These are phyloP conservation scores for Drosophila repleta DNA, from an alignment of 1,140 invertebrate genomes.

Conservation along the genomic window DNA sequence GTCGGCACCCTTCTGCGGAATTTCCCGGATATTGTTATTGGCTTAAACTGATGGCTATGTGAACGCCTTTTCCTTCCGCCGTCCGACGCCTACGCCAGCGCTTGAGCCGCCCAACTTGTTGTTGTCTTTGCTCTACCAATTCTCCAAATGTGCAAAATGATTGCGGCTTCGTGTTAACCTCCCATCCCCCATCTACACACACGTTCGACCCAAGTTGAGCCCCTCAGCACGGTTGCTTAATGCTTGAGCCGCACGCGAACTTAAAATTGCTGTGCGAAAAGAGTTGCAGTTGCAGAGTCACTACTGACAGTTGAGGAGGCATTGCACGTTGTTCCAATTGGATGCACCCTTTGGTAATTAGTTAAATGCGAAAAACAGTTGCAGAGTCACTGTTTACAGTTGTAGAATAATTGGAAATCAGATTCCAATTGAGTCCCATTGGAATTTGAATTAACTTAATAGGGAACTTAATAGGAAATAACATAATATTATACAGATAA, in stretches of 20 bases:
- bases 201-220: background rate
- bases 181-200: background rate
- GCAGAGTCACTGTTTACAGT: background rate
- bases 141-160: conserved; percentile 76
- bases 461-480: too few relatives aligned
- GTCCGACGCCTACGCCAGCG: conserved; percentile 50
- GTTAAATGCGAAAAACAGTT: conserved; percentile 28
- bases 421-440: background rate
- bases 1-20: conserved; percentile 53
- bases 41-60: conserved; percentile 27
- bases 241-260: conserved; percentile 59
- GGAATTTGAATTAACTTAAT: background rate
- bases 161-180: conserved; percentile 70
- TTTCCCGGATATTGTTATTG: conserved; percentile 79
- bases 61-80: conserved; percentile 78
- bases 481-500: too few relatives aligned
- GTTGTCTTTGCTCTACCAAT: conserved; percentile 28
- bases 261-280: conserved; percentile 38
- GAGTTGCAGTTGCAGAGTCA: conserved; percentile 17
- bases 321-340: too few relatives aligned
- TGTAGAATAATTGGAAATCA: conserved; percentile 3
- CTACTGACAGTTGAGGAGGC: background rate
- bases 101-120: conserved; percentile 16
- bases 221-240: conserved; percentile 39
- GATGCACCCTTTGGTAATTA: too few relatives aligned